These are phyloP conservation scores for Isotomurus palustris DNA, from an alignment of 2,888 invertebrate genomes.

Conservation along the genomic window DNA sequence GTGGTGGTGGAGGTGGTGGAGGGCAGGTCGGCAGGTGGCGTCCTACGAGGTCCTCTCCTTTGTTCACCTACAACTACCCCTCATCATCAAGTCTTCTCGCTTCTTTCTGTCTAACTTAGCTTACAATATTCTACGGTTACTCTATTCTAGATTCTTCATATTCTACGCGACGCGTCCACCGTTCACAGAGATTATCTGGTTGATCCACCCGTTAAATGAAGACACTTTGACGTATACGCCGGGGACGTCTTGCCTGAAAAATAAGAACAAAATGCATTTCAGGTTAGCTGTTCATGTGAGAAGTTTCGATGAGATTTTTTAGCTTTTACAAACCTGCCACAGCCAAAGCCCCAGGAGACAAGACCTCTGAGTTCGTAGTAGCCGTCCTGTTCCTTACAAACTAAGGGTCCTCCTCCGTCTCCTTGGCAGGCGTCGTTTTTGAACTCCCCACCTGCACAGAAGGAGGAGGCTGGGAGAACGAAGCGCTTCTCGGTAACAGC, in stretches of 20 bases:
- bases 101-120: too few species aligned
- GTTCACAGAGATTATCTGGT: constrained; percentile 93
- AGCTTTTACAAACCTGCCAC: constrained; percentile 95
- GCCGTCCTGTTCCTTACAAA: constrained; percentile 66
- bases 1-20: too few species aligned
- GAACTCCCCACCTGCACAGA: constrained; percentile 89
- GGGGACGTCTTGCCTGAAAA: constrained; percentile 11
- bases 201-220: constrained; percentile 93
- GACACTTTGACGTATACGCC: constrained; percentile 97
- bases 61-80: too few species aligned
- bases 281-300: too few species aligned
- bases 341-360: constrained; percentile 92
- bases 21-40: too few species aligned
- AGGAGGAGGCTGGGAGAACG: constrained; percentile 85
- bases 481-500: constrained; percentile 93
- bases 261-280: too few species aligned
- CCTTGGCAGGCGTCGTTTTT: constrained; percentile 89
- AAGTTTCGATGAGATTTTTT: neutral
- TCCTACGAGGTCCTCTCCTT: too few species aligned
- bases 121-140: too few species aligned
- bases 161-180: too few species aligned
- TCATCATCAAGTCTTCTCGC: too few species aligned
- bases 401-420: constrained; percentile 36
- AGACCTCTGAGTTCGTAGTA: constrained; percentile 88
- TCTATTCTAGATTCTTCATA: too few species aligned